Evolutionary conservation across 2,888 invertebrate genomes (phyloP), one percentile per base, ranked within the genome.

Genomic region (Girardia tigrina): DNA sequence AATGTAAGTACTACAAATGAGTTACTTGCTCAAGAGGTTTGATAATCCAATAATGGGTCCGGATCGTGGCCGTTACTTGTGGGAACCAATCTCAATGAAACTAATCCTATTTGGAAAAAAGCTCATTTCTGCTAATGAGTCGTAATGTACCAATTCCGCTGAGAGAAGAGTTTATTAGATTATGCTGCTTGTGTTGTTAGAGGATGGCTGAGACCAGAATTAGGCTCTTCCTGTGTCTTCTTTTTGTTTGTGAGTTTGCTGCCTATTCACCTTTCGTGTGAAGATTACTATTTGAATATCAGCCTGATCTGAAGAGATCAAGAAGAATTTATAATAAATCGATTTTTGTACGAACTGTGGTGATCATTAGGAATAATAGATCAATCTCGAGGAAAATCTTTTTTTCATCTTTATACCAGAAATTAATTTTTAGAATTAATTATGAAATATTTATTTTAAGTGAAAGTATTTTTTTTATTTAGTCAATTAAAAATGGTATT

Each of bases 41-140:
- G 23, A n/a, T 56, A 56, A 56, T 56, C 56, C 56, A 56, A 56
- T 56, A 56, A 56, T 56, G 56, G 56, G 56, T 56, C 56, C 8
- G 23, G 56, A 56, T 56, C 56, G 56, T 56, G 56, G 56, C 56
- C 56, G n/a, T 56, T 56, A 56, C 56, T 56, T 56, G 56, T 56
- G 56, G 56, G 56, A 56, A 56, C 56, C n/a, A 12, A 12, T 56
- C 4, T 56, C 56, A 56, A n/a, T 56, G 56, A 4, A 8, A 16
- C n/a, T 56, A 56, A 56, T 56, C 56, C 56, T 23, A 56, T 56
- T 56, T 56, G 56, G 23, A 56, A 56, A 56, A 56, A 56, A 56
- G n/a, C 4, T 56, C n/a, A 4, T 6, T 4, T 6, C n/a, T 56
- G 23, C 56, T 56, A 56, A 56, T 56, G 56, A 56, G 20, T 56